Conservation (phyloP, 2,888 invertebrate genomes). For the Pemphredon lugubris region DNA sequence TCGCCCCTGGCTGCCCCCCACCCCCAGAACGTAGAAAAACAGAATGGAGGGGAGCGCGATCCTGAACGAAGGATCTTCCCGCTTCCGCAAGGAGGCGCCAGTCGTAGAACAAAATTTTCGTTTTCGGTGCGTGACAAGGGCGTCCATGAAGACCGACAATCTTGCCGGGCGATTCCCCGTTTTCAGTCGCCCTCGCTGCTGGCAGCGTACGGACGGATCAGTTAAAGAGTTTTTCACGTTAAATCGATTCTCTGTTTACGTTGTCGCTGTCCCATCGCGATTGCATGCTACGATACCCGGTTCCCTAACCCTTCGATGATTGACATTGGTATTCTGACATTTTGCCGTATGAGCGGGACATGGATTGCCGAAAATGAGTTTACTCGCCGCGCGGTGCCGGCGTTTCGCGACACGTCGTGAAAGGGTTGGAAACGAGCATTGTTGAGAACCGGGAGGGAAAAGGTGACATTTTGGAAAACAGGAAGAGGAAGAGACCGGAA, state of each 20-base stretch:
- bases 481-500: slow-evolving; percentile 13
- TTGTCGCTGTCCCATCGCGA: slow-evolving; percentile 18
- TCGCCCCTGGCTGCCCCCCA: too few relatives aligned
- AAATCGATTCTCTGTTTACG: slow-evolving; percentile 29
- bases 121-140: slow-evolving; percentile 67
- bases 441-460: slow-evolving; percentile 4
- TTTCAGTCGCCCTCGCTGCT: slow-evolving; percentile 76
- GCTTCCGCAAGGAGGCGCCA: slow-evolving; percentile 71
- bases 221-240: slow-evolving; percentile 42
- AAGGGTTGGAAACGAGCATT: slow-evolving; percentile 52
- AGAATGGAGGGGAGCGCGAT: neutral
- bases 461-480: slow-evolving; percentile 19
- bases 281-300: slow-evolving; percentile 33
- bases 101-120: slow-evolving; percentile 62
- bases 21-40: too few relatives aligned
- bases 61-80: slow-evolving; percentile 22
- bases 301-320: slow-evolving; percentile 11
- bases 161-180: slow-evolving; percentile 55
- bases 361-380: slow-evolving; percentile 54
- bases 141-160: slow-evolving; percentile 57
- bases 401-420: slow-evolving; percentile 42
- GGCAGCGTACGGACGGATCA: slow-evolving; percentile 73
- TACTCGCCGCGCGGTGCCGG: slow-evolving; percentile 46
- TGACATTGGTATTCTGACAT: slow-evolving; percentile 37
- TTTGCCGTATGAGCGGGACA: slow-evolving; percentile 28